These are phyloP conservation scores for Dryococelus australis DNA, from an alignment of 2,888 invertebrate genomes.

Conservation along the genomic window DNA sequence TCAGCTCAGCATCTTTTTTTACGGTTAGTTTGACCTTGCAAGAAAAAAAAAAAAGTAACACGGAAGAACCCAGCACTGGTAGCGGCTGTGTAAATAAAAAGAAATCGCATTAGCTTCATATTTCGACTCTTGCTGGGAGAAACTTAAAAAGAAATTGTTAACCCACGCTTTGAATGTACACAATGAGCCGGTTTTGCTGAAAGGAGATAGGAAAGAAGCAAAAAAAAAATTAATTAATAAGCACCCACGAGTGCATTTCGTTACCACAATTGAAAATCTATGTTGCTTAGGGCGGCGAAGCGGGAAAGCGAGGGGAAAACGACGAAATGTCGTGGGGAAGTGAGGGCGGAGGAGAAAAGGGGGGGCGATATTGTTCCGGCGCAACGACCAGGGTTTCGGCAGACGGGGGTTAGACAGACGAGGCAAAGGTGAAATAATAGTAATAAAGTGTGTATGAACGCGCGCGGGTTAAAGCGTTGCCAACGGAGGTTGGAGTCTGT, in stretches of 20 bases:
- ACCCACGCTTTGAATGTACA: constrained; percentile 6
- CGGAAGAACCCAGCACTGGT: too few relatives aligned
- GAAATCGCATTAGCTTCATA: too few relatives aligned
- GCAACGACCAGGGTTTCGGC: too few relatives aligned
- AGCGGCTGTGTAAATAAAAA: too few relatives aligned
- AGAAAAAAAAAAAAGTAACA: too few relatives aligned
- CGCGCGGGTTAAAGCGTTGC: background rate
- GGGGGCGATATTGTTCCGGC: background rate
- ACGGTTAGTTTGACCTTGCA: too few relatives aligned
- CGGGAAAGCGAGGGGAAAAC: constrained; percentile 4
- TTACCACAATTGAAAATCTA: constrained; percentile 32
- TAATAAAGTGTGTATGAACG: constrained; percentile 31
- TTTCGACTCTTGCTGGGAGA: too few relatives aligned
- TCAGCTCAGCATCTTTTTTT: too few relatives aligned
- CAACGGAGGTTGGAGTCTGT: background rate
- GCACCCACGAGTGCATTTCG: background rate
- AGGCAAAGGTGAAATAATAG: constrained; percentile 35
- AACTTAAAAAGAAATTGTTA: too few relatives aligned
- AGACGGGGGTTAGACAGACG: background rate
- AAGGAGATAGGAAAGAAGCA: background rate
- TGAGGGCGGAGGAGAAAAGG: background rate
- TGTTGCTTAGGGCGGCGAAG: constrained; percentile 32
- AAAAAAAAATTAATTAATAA: background rate
- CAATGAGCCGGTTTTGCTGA: background rate
- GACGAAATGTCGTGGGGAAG: constrained; percentile 23